Evolutionary conservation across 2,888 invertebrate species (phyloP).

Genomic region (Thumatha senex): DNA sequence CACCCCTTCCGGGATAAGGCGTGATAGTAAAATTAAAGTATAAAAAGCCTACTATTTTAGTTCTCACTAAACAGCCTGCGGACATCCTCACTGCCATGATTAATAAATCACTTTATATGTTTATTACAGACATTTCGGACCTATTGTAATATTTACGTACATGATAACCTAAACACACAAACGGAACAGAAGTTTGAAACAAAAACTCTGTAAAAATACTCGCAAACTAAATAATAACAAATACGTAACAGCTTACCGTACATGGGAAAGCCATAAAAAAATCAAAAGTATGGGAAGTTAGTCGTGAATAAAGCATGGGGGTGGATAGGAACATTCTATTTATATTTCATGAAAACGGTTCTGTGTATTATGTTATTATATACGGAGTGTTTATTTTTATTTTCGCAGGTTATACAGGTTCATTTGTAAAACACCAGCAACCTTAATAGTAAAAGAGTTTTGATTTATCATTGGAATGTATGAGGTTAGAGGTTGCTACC

Average conservation of each 20-base stretch:
- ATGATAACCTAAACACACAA: neutral
- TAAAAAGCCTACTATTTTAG: no score
- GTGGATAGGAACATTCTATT: constrained; percentile 24
- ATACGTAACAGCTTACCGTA: constrained; percentile 34
- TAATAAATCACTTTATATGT: neutral
- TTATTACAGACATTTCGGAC: neutral
- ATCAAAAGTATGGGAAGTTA: constrained; percentile 39
- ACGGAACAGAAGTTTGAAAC: constrained; percentile 8
- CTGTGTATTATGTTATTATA: neutral
- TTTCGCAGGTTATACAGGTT: no score
- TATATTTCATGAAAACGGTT: constrained; percentile 26
- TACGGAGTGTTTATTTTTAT: no score
- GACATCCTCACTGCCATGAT: no score
- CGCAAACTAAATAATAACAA: constrained; percentile 23
- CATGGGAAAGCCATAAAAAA: constrained; percentile 53
- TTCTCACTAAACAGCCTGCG: no score
- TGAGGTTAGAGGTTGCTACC: no score
- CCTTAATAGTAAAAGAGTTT: no score
- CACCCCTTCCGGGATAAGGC: no score
- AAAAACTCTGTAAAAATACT: constrained; percentile 17
- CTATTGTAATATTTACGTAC: neutral
- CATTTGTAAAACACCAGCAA: no score
- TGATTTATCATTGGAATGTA: no score
- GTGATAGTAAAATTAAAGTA: no score
- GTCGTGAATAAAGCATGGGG: constrained; percentile 46